These are phyloP conservation scores for Vanessa cardui DNA, from an alignment of 2,888 invertebrate species.

Conservation along the genomic window DNA sequence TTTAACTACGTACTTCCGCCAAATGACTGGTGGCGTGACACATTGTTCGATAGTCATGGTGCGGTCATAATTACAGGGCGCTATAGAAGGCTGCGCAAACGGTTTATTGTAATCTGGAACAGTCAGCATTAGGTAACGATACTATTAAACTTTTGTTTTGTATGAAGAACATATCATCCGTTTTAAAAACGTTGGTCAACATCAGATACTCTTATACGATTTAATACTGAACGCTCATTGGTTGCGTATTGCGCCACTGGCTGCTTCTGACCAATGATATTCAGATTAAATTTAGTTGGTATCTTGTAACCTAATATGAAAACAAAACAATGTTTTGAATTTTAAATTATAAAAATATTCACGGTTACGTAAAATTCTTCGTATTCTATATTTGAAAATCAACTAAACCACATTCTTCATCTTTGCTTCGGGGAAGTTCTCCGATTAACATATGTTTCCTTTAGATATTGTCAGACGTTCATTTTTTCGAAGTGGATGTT, in stretches of 20 bases:
- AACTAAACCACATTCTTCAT: conserved; percentile 42
- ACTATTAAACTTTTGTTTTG: not conserved
- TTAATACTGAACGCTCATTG: too few species aligned
- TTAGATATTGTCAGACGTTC: conserved; percentile 52
- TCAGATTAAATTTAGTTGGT: too few species aligned
- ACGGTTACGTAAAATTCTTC: not conserved
- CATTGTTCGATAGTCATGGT: conserved; percentile 45
- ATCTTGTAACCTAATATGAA: too few species aligned
- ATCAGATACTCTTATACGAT: too few species aligned
- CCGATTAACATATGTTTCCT: conserved; percentile 59
- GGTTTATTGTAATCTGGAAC: conserved; percentile 16
- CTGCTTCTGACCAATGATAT: too few species aligned
- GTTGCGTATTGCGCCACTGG: too few species aligned
- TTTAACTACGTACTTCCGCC: conserved; percentile 78
- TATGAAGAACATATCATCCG: too few species aligned
- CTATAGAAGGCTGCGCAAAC: conserved; percentile 24
- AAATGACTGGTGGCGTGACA: conserved; percentile 56
- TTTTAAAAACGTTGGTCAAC: too few species aligned
- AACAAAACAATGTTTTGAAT: too few species aligned
- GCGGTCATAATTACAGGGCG: conserved; percentile 28
- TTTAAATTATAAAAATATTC: not conserved
- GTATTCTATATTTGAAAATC: conserved; percentile 9
- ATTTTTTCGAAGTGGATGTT: conserved; percentile 47
- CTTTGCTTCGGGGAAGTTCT: conserved; percentile 43
- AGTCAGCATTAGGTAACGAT: conserved; percentile 12